Percentiles rank a stretch among this genome's conserved stretches.
phyloP scores from a whole-genome alignment of 2,888 invertebrate genomes.

The Rotaria socialis region DNA sequence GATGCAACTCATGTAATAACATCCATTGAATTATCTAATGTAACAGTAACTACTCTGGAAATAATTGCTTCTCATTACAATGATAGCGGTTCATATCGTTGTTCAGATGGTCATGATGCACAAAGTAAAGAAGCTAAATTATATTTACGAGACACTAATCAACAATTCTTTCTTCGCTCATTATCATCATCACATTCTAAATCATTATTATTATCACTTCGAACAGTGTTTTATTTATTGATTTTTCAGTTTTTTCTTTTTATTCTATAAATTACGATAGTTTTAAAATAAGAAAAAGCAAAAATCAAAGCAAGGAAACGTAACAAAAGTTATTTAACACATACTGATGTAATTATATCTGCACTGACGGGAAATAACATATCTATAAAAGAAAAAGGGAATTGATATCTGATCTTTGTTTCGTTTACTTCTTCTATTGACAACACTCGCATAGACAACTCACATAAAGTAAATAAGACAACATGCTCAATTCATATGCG shows the following conservation, averaged over 20 bases:
- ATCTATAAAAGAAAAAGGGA: not conserved
- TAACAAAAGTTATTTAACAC: not conserved
- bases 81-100: slow-evolving; percentile 11
- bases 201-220: not conserved
- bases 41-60: slow-evolving; percentile 22
- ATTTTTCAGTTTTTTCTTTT: not conserved
- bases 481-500: not conserved
- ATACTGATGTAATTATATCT: not conserved
- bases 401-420: slow-evolving; percentile 7
- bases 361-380: not conserved
- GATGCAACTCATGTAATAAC: not conserved
- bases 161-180: not conserved
- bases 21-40: slow-evolving; percentile 22
- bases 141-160: not conserved
- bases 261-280: not conserved
- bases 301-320: not conserved
- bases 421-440: not conserved
- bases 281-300: not conserved
- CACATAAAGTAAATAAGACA: not conserved
- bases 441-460: not conserved
- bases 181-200: not conserved
- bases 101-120: not conserved
- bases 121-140: slow-evolving; percentile 23
- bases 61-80: not conserved
- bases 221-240: not conserved